Conservation (phyloP, 2,113 vertebrate species). For the Odocoileus virginianus region DNA sequence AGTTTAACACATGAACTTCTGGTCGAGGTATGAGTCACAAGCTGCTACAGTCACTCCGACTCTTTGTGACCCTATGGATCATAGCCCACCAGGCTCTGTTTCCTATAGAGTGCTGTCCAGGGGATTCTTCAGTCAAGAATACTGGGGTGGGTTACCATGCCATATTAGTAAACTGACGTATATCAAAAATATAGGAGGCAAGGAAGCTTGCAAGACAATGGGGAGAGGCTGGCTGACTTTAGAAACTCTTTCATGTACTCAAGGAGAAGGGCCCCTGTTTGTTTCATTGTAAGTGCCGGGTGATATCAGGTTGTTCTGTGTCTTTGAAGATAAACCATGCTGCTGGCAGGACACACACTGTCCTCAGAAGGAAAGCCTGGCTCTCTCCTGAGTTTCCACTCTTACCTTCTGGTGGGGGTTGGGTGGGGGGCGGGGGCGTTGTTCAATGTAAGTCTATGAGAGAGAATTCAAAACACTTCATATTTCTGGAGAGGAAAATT, state of each 20-base stretch:
- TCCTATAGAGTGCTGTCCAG: not conserved
- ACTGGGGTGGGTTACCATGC: not conserved
- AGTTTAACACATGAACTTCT: not conserved
- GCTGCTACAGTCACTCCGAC: not conserved
- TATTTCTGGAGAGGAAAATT: not conserved
- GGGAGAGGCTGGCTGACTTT: not conserved
- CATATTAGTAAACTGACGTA: not conserved
- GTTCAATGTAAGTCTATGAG: not conserved
- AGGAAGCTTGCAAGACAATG: not conserved
- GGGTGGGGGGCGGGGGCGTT: accelerated
- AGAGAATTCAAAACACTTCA: not conserved
- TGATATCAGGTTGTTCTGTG: too few species aligned
- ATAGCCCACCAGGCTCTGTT: not conserved
- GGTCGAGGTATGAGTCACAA: not conserved
- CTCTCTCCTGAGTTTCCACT: accelerated
- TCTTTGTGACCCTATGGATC: not conserved
- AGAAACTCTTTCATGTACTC: not conserved
- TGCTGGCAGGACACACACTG: not conserved
- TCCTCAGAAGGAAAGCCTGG: not conserved
- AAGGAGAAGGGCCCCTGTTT: not conserved
- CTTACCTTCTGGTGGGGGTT: not conserved
- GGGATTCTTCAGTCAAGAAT: not conserved
- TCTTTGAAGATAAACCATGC: not conserved
- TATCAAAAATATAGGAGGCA: not conserved
- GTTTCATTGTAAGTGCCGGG: not conserved